These are phyloP conservation scores for Serilophus lunatus DNA, from an alignment of 2,113 vertebrate species.

Conservation along the genomic window DNA sequence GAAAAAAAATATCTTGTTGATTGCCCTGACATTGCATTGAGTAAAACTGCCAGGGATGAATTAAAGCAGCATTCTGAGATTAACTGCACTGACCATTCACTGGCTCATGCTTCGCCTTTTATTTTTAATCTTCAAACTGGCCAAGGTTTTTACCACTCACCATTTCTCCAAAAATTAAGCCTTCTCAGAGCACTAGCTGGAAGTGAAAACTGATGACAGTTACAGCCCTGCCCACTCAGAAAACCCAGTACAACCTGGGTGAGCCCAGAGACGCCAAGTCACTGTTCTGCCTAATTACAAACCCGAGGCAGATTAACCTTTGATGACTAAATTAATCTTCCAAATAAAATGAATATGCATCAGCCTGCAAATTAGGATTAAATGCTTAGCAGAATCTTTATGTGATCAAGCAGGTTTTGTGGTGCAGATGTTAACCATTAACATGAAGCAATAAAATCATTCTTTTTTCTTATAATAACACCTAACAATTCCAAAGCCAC, in stretches of 20 bases:
- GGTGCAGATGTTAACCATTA: slow-evolving; percentile 68
- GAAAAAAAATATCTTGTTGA: neutral
- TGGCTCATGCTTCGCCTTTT: neutral
- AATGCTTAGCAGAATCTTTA: slow-evolving; percentile 66
- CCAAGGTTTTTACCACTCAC: neutral
- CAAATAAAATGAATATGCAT: slow-evolving; percentile 73
- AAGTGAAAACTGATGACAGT: slow-evolving; percentile 4
- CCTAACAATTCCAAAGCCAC: slow-evolving; percentile 57
- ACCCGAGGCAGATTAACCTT: slow-evolving; percentile 68
- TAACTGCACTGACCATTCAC: neutral
- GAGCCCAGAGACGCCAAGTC: slow-evolving; percentile 57
- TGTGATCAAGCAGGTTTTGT: slow-evolving; percentile 66
- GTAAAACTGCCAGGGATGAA: neutral
- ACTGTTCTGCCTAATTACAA: slow-evolving; percentile 65
- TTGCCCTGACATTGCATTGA: neutral
- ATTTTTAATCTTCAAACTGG: neutral
- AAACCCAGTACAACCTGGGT: slow-evolving; percentile 13
- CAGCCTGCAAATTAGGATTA: slow-evolving; percentile 68
- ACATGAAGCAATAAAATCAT: slow-evolving; percentile 60
- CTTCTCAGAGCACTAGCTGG: neutral
- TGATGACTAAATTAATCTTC: slow-evolving; percentile 72
- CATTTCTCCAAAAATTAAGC: neutral
- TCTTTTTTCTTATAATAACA: slow-evolving; percentile 63
- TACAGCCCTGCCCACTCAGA: neutral
- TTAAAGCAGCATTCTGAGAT: neutral